These are phyloP conservation scores for Tor tambroides DNA, from an alignment of 2,113 vertebrate genomes.

Conservation along the genomic window DNA sequence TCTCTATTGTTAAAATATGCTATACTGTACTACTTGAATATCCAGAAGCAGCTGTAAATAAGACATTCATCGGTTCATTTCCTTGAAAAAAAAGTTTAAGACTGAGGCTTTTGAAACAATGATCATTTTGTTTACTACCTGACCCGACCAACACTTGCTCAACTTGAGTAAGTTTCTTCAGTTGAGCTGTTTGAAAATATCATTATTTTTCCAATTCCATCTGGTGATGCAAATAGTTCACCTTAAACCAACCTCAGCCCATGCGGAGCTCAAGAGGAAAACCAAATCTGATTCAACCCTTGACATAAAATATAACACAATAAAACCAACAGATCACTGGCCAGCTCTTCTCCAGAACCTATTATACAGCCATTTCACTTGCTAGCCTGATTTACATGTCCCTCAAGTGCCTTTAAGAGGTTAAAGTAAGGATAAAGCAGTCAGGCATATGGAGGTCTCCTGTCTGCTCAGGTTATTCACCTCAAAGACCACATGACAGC, in stretches of 20 bases:
- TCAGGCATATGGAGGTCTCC: conserved; percentile 6
- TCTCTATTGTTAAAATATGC: background rate
- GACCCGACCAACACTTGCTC: background rate
- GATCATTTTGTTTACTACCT: background rate
- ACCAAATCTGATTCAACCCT: background rate
- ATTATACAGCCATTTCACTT: background rate
- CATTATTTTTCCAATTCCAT: conserved; percentile 1
- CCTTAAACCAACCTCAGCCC: conserved; percentile 2
- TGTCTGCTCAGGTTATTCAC: conserved; percentile 12
- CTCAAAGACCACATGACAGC: conserved; percentile 1
- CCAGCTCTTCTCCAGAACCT: background rate
- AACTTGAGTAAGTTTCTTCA: background rate
- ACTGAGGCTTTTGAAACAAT: background rate
- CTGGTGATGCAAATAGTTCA: background rate
- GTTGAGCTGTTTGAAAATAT: background rate
- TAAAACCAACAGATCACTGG: background rate
- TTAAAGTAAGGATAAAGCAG: conserved; percentile 19
- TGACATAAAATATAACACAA: background rate
- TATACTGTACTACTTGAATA: background rate
- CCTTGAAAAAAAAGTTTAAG: background rate
- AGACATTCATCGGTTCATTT: too few species aligned
- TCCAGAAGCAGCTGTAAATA: background rate
- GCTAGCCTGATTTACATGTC: background rate
- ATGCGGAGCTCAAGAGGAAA: background rate
- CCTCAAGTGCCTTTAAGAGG: background rate